These are phyloP conservation scores for Macrochelys suwanniensis DNA, from an alignment of 2,797 vertebrate species.

Conservation along the genomic window DNA sequence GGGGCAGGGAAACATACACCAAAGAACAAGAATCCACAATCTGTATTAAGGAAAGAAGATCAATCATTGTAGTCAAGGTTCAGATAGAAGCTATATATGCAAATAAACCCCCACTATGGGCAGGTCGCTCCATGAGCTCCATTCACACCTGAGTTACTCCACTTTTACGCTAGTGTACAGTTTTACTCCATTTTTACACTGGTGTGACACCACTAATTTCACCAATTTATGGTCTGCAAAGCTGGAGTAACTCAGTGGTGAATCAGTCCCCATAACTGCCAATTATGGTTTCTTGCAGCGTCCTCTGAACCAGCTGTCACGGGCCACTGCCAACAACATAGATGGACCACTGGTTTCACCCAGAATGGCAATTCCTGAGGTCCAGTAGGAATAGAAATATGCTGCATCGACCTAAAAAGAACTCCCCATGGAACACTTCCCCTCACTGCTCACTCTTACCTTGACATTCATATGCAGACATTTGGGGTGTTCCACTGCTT, in stretches of 20 bases:
- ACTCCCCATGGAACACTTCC: background rate
- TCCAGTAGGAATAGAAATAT: background rate
- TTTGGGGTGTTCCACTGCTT: background rate
- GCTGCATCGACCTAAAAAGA: background rate
- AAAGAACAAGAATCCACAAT: background rate
- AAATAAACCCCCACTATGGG: background rate
- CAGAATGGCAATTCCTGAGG: background rate
- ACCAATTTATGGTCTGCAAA: too few species aligned
- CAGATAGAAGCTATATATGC: background rate
- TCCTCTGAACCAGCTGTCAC: background rate
- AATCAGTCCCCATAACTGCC: background rate
- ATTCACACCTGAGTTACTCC: background rate
- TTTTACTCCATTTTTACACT: background rate
- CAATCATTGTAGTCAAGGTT: background rate
- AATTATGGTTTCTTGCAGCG: background rate
- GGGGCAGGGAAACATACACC: background rate
- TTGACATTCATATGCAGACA: background rate
- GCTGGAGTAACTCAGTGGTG: background rate
- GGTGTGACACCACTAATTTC: background rate
- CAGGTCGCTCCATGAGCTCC: background rate
- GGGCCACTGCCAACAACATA: background rate
- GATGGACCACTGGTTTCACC: background rate
- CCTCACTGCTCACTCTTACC: background rate
- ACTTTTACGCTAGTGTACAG: background rate
- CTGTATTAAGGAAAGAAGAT: constrained; percentile 3